Conservation (phyloP, 1,140 invertebrate genomes). For the Calosoma granatense region DNA sequence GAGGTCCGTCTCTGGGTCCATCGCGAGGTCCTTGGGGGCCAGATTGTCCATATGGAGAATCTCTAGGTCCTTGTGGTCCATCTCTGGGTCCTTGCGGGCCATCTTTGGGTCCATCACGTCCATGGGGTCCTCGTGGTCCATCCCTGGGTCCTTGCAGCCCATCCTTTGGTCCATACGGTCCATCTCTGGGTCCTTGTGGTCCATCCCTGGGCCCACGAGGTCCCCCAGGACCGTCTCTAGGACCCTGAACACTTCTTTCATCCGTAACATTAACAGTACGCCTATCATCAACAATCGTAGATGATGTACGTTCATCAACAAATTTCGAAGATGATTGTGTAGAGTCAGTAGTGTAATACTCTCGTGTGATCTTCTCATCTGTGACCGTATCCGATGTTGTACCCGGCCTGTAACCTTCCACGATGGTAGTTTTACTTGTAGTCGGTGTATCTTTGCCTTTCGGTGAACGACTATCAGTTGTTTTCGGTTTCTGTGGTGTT, state of each 20-base stretch:
- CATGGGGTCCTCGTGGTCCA: background rate
- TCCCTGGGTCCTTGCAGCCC: background rate
- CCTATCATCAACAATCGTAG: too few species aligned
- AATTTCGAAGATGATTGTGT: background rate
- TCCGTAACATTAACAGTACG: too few species aligned
- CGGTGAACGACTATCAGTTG: background rate
- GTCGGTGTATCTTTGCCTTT: constrained; percentile 8
- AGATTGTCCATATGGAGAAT: background rate
- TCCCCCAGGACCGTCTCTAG: background rate
- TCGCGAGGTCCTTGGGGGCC: constrained; percentile 3
- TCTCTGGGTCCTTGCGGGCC: constrained; percentile 9
- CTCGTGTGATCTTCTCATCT: too few species aligned
- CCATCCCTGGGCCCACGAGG: background rate
- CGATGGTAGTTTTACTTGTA: background rate
- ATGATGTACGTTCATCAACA: too few species aligned
- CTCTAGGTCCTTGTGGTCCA: constrained; percentile 10
- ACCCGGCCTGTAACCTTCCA: background rate
- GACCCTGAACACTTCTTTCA: too few species aligned
- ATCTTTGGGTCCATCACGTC: constrained; percentile 5
- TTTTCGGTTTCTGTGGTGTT: constrained; percentile 16
- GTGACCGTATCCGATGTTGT: too few species aligned
- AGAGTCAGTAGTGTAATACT: too few species aligned
- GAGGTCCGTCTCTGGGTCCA: constrained; percentile 10
- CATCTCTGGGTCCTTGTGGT: background rate
- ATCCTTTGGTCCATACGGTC: background rate